phyloP scores from a whole-genome alignment of 2,113 vertebrate species.

The Chitala chitala region DNA sequence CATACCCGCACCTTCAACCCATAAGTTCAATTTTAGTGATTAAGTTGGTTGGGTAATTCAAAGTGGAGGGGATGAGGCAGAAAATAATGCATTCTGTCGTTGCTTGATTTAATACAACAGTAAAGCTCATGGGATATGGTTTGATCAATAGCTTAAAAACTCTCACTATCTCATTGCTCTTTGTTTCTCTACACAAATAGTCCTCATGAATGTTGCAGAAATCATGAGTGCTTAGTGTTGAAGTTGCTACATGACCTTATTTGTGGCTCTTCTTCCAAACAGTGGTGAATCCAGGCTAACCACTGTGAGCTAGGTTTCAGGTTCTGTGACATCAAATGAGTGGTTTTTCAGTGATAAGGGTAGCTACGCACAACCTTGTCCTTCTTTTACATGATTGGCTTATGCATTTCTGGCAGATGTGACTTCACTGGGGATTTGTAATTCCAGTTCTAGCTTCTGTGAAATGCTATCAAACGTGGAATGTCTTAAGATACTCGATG shows the following conservation, averaged over 20 bases:
- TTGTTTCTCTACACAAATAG: too few relatives aligned
- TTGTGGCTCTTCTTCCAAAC: not conserved
- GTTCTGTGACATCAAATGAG: not conserved
- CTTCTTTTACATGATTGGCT: not conserved
- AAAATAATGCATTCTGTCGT: too few relatives aligned
- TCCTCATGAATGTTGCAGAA: too few relatives aligned
- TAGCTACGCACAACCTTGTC: not conserved
- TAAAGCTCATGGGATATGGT: too few relatives aligned
- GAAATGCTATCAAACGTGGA: not conserved
- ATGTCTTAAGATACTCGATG: not conserved
- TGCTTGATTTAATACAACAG: too few relatives aligned
- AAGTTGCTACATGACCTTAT: too few relatives aligned
- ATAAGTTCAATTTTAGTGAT: not conserved
- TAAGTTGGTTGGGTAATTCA: not conserved
- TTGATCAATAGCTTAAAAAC: too few relatives aligned
- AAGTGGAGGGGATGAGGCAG: too few relatives aligned
- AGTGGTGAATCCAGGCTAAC: not conserved
- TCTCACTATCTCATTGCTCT: too few relatives aligned
- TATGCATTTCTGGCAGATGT: not conserved
- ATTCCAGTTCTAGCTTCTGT: not conserved
- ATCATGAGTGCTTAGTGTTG: too few relatives aligned
- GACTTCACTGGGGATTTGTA: not conserved
- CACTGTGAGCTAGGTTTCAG: not conserved
- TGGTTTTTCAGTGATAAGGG: not conserved
- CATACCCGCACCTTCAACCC: not conserved